phyloP scores from a whole-genome alignment of 2,888 invertebrate species.

The Hydropsyche betteni region DNA sequence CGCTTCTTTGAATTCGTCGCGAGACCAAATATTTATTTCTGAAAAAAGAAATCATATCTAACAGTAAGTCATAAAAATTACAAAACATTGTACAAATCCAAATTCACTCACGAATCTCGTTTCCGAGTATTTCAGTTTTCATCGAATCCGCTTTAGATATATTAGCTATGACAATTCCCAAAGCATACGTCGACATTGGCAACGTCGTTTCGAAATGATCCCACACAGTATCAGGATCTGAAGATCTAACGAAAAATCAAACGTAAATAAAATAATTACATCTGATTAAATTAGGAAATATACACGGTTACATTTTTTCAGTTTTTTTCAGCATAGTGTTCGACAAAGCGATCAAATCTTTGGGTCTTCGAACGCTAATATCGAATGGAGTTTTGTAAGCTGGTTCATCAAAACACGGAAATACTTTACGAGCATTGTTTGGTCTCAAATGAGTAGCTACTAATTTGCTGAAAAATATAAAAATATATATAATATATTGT shows the following conservation, averaged over 20 bases:
- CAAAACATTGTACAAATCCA: not conserved
- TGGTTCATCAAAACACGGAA: slow-evolving; percentile 86
- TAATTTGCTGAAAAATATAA: slow-evolving; percentile 62
- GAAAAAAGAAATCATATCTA: slow-evolving; percentile 50
- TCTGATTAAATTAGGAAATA: slow-evolving; percentile 33
- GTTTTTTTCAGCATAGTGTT: slow-evolving; percentile 70
- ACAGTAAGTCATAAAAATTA: slow-evolving; percentile 35
- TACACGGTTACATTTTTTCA: slow-evolving; percentile 68
- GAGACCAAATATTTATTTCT: slow-evolving; percentile 71
- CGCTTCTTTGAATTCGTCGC: slow-evolving; percentile 69
- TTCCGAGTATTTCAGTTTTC: slow-evolving; percentile 54
- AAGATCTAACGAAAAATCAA: slow-evolving; percentile 15
- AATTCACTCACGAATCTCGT: slow-evolving; percentile 58
- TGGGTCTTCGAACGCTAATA: slow-evolving; percentile 70
- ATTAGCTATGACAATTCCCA: slow-evolving; percentile 78
- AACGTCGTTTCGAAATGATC: slow-evolving; percentile 77
- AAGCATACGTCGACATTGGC: slow-evolving; percentile 79
- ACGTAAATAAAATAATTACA: slow-evolving; percentile 24
- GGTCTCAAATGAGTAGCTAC: slow-evolving; percentile 76
- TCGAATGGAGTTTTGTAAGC: slow-evolving; percentile 77
- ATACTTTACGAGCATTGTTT: slow-evolving; percentile 77
- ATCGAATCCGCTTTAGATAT: slow-evolving; percentile 61
- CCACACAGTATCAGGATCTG: slow-evolving; percentile 61
- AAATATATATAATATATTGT: not conserved
- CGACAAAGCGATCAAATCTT: slow-evolving; percentile 68